These are phyloP conservation scores for Cossypha heuglini DNA, from an alignment of 2,797 vertebrate genomes.

Conservation along the genomic window DNA sequence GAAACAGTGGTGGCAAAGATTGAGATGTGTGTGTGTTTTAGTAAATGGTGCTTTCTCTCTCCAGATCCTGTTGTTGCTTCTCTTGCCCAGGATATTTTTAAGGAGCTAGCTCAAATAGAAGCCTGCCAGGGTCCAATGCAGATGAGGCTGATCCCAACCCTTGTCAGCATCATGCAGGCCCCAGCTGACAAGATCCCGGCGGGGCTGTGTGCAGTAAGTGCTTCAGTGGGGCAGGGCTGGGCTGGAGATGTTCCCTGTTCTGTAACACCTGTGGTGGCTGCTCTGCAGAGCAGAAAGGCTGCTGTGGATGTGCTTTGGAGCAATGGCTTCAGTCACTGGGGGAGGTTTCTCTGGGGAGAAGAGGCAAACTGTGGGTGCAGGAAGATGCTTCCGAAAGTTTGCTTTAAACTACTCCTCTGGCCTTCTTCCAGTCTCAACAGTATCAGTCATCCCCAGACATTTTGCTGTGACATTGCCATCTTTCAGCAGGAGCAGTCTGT, in stretches of 20 bases:
- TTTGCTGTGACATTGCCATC: neutral
- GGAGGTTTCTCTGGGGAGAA: neutral
- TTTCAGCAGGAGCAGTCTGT: neutral
- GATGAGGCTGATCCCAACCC: constrained; percentile 95
- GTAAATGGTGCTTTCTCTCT: constrained; percentile 45
- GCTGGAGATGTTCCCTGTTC: neutral
- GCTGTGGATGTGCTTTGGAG: neutral
- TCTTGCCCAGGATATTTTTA: constrained; percentile 97
- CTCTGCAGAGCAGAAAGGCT: neutral
- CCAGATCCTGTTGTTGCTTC: constrained; percentile 96
- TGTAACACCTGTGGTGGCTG: neutral
- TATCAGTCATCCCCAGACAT: neutral
- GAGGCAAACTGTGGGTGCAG: neutral
- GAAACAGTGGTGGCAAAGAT: neutral
- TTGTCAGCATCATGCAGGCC: constrained; percentile 99
- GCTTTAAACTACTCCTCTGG: neutral
- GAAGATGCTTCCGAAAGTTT: neutral
- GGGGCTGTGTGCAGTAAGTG: constrained; percentile 93
- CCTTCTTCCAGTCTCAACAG: neutral
- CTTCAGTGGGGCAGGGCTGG: neutral
- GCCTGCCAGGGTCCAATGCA: constrained; percentile 97
- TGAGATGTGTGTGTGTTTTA: neutral
- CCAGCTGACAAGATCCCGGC: constrained; percentile 95
- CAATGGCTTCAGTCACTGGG: neutral
- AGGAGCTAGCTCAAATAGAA: constrained; percentile 96